Evolutionary conservation across 2,797 vertebrate species (phyloP), one percentile per base, ranked within the genome.

Genomic region (Labroides dimidiatus): DNA sequence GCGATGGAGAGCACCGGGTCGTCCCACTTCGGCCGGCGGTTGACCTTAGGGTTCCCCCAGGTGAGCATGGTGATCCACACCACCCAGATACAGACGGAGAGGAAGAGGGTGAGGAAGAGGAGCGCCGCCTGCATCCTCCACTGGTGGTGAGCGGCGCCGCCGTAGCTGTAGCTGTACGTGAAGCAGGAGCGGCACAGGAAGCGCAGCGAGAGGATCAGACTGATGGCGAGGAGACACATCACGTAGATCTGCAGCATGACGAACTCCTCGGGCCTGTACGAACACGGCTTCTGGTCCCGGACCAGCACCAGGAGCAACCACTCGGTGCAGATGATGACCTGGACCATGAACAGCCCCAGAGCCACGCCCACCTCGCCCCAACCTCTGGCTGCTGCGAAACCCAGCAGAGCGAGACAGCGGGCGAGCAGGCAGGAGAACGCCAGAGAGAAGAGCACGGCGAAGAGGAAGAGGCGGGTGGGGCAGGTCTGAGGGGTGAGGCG

Each of bases 171-270:
- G 85, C 85, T 88, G 92, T 91, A 79, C 0, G 81, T 86, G 72
- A 64, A 68, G 72, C 95, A 96, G 10, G 92, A 48, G 6, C 93
- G 95, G 59, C 93, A 94, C 85, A 97, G 86, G 12, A 87, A 78
- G 64, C 89, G 88, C 47, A 92, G 60, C 36, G 96, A 93, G 3
- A 92, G 45, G 37, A 94, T 33, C 62, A 95, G 77, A 12, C 93
- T 91, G 52, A 92, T 49, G 0, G 83, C 91, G 86, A 98, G 91
- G 51, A 99, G 84, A 81, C 94, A 91, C 48, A 98, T 75, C 74
- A 97, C 95, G 0, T 97, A 98, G 87, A 96, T 96, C 74, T 96
- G 94, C 75, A 97, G 86, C 94, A 98, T 93, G 81, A 92, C 92
- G 0, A 97, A 97, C 71, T 98, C 96, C 2, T 80, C 82, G 4